Percentiles rank a stretch among this genome's conserved stretches.
phyloP scores from a whole-genome alignment of 2,888 invertebrate genomes.

The Nezara viridula region DNA sequence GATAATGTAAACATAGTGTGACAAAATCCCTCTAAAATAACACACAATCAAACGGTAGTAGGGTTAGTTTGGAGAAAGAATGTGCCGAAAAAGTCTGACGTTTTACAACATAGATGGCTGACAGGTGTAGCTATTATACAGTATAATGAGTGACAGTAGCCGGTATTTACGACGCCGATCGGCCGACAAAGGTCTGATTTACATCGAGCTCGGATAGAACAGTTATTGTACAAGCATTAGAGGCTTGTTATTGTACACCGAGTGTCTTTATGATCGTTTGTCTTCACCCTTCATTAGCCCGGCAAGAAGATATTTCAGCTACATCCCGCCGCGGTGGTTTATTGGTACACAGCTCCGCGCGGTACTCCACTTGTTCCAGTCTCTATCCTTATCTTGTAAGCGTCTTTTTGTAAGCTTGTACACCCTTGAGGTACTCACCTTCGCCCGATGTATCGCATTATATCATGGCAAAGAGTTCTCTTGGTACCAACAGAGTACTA shows the following conservation, averaged over 20 bases:
- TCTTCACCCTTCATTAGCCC: slow-evolving; percentile 6
- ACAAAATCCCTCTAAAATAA: background rate
- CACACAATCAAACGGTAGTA: background rate
- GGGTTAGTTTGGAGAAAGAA: background rate
- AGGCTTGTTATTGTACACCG: slow-evolving; percentile 10
- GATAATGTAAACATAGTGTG: no score
- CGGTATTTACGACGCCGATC: slow-evolving; percentile 4
- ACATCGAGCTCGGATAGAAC: slow-evolving; percentile 31
- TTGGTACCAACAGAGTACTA: background rate
- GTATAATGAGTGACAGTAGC: slow-evolving; percentile 45
- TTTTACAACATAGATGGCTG: background rate
- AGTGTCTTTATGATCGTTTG: slow-evolving; percentile 39
- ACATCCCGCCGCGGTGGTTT: background rate
- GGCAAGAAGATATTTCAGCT: slow-evolving; percentile 4
- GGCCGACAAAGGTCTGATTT: slow-evolving; percentile 54
- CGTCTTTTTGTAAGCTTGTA: slow-evolving; percentile 19
- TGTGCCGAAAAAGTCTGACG: background rate
- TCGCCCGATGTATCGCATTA: background rate
- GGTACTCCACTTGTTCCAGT: slow-evolving; percentile 31
- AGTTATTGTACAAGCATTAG: slow-evolving; percentile 43
- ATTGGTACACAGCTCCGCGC: background rate
- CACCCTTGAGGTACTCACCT: background rate
- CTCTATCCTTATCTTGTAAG: slow-evolving; percentile 26
- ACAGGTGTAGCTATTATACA: slow-evolving; percentile 41
- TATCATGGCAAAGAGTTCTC: background rate